A percentile compares a stretch with the other conserved stretches of the same genome.
Evolutionary conservation across 1,140 invertebrate genomes (phyloP).

Genomic region (Cryptotermes secundus): DNA sequence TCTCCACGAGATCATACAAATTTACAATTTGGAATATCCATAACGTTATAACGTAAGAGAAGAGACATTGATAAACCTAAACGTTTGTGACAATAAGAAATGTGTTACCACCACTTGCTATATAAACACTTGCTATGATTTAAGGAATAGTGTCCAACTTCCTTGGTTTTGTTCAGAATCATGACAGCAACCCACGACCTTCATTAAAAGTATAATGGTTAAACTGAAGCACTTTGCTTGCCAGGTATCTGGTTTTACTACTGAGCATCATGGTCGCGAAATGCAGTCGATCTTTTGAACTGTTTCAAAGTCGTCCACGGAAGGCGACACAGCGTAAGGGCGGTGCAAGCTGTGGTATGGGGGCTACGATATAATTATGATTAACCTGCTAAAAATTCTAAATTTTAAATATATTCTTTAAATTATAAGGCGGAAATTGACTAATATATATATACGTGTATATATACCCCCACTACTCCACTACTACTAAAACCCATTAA

Average conservation of each 20-base stretch:
- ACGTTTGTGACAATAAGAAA: neutral
- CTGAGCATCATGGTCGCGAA: no score
- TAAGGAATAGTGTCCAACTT: neutral
- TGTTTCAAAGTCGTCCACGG: neutral
- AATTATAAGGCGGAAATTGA: neutral
- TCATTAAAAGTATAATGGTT: no score
- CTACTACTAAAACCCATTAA: neutral
- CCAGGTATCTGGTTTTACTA: no score
- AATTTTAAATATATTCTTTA: no score
- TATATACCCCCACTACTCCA: no score
- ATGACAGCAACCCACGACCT: neutral
- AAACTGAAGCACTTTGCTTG: neutral
- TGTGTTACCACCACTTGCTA: neutral
- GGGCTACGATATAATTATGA: neutral
- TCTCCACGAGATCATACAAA: neutral
- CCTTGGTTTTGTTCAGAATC: neutral
- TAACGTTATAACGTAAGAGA: neutral
- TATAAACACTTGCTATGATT: neutral
- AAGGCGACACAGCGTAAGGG: neutral
- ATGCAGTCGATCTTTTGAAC: no score
- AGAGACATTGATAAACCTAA: neutral
- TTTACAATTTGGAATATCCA: neutral
- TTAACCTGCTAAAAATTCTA: no score
- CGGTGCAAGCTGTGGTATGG: neutral
- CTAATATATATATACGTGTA: neutral